Evolutionary conservation across 2,797 vertebrate genomes (phyloP), one percentile per base, ranked within the genome.

Genomic region (Antennarius maculatus): DNA sequence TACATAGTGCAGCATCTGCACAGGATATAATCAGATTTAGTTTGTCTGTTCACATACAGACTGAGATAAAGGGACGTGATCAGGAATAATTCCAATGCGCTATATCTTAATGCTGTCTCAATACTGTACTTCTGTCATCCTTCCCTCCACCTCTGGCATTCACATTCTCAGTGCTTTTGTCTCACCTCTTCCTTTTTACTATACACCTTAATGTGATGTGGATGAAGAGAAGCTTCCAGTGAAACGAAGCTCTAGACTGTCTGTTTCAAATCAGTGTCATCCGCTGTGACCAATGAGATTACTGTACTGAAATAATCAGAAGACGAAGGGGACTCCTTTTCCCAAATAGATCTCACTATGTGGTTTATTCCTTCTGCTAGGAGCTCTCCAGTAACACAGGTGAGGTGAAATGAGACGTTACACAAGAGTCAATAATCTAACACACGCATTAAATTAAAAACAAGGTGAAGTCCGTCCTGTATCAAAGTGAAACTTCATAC

Each of bases 201-300:
- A 48, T 15, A 34, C 16, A 46, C 12, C 11, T 13, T 34, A 29
- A 18, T 47, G 13, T 27, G 14, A 31, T 6, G n/a, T 42, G 17
- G 42, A 56, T 42, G n/a, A 34, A 46, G 42, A 43, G 6, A 13
- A 51, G 1, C 58, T n/a, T 49, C 58, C 6, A 50, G 45, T 59
- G 12, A 63, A 55, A 49, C 13, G 0, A 7, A 23, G 57, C 18
- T 57, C 14, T 14, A 28, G 5, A 45, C 43, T 31, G 31, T 66
- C 16, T 47, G 54, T 63, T 60, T 53, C 52, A 42, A 41, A 79
- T 71, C 65, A 57, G 37, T 59, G 61, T 71, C 57, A 78, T 62
- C 60, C 54, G 56, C 71, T 67, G 55, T 66, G 66, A 71, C 67
- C 45, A 28, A 85, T 67, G 50, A 29, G 55, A 77, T 81, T 69